These are phyloP conservation scores for Alviniconcha marisindica DNA, from an alignment of 1,140 invertebrate species.

Conservation along the genomic window DNA sequence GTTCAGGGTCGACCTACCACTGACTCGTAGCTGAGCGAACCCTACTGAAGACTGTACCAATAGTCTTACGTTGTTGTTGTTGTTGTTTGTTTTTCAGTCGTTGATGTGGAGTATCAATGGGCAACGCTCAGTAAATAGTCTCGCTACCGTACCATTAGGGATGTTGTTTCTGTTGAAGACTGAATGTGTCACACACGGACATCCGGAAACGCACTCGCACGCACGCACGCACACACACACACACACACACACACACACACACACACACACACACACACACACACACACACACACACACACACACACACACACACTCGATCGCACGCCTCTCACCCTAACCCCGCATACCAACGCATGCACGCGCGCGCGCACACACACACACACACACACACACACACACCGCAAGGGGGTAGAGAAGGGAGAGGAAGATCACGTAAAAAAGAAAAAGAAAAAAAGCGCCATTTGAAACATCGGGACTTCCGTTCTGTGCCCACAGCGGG, in stretches of 20 bases:
- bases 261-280: constrained; percentile 4
- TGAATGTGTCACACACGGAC: not conserved
- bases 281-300: too few relatives aligned
- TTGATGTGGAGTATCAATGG: too few relatives aligned
- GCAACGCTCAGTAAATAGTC: too few relatives aligned
- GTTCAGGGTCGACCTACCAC: too few relatives aligned
- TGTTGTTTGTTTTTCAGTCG: too few relatives aligned
- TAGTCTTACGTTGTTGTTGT: too few relatives aligned
- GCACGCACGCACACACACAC: not conserved
- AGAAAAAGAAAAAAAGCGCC: not conserved
- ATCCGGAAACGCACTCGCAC: not conserved
- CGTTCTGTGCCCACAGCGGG: constrained; percentile 31
- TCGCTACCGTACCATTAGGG: too few relatives aligned
- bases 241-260: not conserved
- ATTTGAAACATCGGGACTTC: not conserved
- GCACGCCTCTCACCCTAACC: too few relatives aligned
- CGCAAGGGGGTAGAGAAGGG: not conserved
- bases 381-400: not conserved
- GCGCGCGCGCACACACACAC: not conserved
- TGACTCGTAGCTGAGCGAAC: too few relatives aligned
- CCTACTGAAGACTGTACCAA: too few relatives aligned
- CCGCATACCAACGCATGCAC: not conserved
- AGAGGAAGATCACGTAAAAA: not conserved
- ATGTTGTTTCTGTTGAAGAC: too few relatives aligned
- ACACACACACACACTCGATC: too few relatives aligned